phyloP scores from a whole-genome alignment of 2,113 vertebrate species.

The Sarotherodon lohbergeri region DNA sequence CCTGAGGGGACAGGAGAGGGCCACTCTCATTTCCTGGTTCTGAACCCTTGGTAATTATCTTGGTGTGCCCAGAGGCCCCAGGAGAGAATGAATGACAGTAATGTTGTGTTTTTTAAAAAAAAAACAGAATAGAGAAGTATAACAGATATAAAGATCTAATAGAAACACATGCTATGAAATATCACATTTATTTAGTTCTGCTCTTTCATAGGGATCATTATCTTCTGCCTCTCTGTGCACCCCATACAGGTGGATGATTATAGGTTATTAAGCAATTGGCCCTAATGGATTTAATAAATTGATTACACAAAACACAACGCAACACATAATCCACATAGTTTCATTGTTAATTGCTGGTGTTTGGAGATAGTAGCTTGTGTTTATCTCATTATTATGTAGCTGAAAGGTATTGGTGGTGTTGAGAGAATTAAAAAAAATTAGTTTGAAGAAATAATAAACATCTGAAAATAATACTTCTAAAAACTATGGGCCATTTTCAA shows the following conservation, averaged over 20 bases:
- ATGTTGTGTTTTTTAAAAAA: neutral
- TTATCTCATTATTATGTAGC: neutral
- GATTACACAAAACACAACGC: neutral
- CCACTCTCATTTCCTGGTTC: constrained; percentile 55
- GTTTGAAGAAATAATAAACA: neutral
- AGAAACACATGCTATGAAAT: neutral
- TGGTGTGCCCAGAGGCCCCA: constrained; percentile 18
- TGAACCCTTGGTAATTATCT: constrained; percentile 48
- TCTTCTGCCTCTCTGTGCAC: neutral
- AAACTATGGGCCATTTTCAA: neutral
- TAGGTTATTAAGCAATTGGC: neutral
- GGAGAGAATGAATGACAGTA: neutral
- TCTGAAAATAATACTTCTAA: neutral
- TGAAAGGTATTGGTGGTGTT: neutral
- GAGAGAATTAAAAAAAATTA: neutral
- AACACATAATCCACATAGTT: neutral
- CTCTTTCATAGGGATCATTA: neutral
- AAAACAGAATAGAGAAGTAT: neutral
- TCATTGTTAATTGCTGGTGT: neutral
- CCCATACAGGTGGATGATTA: neutral
- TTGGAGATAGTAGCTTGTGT: neutral
- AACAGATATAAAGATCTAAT: neutral
- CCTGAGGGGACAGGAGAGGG: constrained; percentile 36
- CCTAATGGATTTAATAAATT: neutral
- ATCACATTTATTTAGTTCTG: neutral